Percentiles rank a stretch among this genome's conserved stretches.
These are phyloP conservation scores for Selene dorsalis DNA, from an alignment of 2,797 vertebrate genomes.

Conservation along the genomic window DNA sequence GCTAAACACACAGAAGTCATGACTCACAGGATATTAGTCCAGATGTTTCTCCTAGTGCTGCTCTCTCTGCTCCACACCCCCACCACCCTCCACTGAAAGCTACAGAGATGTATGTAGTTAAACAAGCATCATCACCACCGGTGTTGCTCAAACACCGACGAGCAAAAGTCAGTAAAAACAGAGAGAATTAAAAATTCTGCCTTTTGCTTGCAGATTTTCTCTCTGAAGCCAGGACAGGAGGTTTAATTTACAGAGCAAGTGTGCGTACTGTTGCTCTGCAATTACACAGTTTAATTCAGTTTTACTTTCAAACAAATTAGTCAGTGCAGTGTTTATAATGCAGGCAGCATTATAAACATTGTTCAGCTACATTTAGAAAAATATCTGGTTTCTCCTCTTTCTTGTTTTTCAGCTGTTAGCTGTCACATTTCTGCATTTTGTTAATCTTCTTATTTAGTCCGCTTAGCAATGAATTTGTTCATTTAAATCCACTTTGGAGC, in stretches of 20 bases:
- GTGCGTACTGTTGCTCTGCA: background rate
- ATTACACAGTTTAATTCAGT: background rate
- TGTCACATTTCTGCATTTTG: constrained; percentile 15
- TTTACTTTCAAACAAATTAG: background rate
- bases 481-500: constrained; percentile 37
- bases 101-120: background rate
- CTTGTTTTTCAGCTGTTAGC: constrained; percentile 1
- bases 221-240: background rate
- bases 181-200: background rate
- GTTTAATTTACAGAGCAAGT: background rate
- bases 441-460: constrained; percentile 18
- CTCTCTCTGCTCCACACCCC: background rate
- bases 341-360: background rate
- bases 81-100: too few relatives aligned
- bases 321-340: background rate
- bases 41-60: background rate
- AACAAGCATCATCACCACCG: background rate
- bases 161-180: constrained; percentile 4
- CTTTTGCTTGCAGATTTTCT: background rate
- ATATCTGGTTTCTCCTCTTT: background rate
- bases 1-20: too few relatives aligned
- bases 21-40: background rate
- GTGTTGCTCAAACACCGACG: background rate
- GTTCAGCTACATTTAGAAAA: background rate
- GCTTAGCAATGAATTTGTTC: constrained; percentile 1